These are phyloP conservation scores for Sebastes glaucus DNA, from an alignment of 2,797 vertebrate genomes.

Conservation along the genomic window DNA sequence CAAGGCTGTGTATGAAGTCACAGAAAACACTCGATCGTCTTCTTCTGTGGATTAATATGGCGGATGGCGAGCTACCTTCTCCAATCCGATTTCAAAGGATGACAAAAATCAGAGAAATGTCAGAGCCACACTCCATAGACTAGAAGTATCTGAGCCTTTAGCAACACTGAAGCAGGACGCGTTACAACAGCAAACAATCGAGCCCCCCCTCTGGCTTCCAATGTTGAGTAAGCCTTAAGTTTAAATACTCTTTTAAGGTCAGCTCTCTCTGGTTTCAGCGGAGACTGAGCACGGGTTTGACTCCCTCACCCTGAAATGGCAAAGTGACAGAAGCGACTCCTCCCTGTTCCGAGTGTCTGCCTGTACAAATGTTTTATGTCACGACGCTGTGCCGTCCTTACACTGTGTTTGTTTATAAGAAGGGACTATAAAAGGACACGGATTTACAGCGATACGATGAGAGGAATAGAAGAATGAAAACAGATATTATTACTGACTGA, in stretches of 20 bases:
- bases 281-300: slow-evolving; percentile 55
- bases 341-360: slow-evolving; percentile 4
- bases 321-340: slow-evolving; percentile 50
- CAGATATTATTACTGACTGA: not conserved
- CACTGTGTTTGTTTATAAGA: not conserved
- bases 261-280: slow-evolving; percentile 78
- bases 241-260: slow-evolving; percentile 77
- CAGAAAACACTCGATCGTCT: not conserved
- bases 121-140: not conserved
- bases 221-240: slow-evolving; percentile 68
- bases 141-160: slow-evolving; percentile 22
- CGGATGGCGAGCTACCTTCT: not conserved
- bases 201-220: slow-evolving; percentile 30
- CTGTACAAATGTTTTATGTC: slow-evolving; percentile 35
- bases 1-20: not conserved
- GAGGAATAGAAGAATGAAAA: not conserved
- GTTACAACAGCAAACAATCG: slow-evolving; percentile 72
- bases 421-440: slow-evolving; percentile 1
- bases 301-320: slow-evolving; percentile 66
- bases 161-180: slow-evolving; percentile 38
- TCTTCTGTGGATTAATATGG: not conserved
- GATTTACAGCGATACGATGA: not conserved
- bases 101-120: not conserved
- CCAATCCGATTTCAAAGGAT: not conserved
- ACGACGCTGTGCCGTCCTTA: not conserved